Conservation (phyloP, 2,888 invertebrate genomes). For the Schizaphis graminum region DNA sequence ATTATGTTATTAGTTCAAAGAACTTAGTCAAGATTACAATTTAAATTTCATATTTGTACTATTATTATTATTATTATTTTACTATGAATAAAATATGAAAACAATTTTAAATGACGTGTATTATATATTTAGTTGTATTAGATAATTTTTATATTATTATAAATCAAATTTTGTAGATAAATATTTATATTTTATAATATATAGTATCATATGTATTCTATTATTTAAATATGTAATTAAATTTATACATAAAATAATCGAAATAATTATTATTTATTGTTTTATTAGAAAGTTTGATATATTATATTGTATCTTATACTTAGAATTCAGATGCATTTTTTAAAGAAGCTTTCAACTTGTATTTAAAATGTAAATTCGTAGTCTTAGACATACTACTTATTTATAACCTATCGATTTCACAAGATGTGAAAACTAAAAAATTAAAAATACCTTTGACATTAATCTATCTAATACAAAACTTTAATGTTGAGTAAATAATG, state of each 20-base stretch:
- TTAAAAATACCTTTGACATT: not conserved
- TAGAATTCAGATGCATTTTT: not conserved
- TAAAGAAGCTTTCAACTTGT: not conserved
- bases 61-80: not conserved
- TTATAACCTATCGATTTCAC: not conserved
- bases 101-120: not conserved
- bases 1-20: not conserved
- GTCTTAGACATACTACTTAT: not conserved
- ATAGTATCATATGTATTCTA: not conserved
- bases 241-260: no score
- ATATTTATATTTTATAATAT: not conserved
- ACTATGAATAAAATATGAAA: not conserved
- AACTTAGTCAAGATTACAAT: not conserved
- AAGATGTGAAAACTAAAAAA: not conserved
- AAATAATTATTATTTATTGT: not conserved
- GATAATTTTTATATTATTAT: not conserved
- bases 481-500: conserved; percentile 25
- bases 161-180: not conserved
- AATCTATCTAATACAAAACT: conserved; percentile 30
- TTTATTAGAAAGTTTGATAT: not conserved
- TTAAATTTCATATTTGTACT: not conserved
- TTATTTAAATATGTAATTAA: not conserved
- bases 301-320: not conserved
- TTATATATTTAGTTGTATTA: not conserved
- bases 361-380: not conserved